Evolutionary conservation across 2,888 invertebrate species (phyloP), one percentile per base, ranked within the genome.

Genomic region (Lasioglossum villosulum): DNA sequence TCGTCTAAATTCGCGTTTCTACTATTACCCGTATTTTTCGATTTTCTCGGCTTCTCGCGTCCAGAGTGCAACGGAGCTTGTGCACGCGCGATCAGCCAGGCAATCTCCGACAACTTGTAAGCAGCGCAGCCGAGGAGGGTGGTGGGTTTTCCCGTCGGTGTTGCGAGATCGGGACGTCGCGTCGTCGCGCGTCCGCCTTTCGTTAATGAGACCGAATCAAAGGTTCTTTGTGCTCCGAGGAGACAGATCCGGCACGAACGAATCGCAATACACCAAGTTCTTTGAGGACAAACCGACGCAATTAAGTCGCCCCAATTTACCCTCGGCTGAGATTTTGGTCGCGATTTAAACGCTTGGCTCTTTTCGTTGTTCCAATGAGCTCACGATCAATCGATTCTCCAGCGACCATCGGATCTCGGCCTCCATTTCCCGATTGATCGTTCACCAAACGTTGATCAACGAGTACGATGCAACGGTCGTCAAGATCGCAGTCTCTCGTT

Each of bases 131-230:
- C 70, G 39, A 70, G n/a, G 37, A 23, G 70, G 14, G 37, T 19
- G 39, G 14, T 19, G 39, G 14, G 30, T 34, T 52, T 77, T 39
- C 14, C 71, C 37, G 52, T 74, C 68, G 68, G 39, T 70, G 39
- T 27, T 34, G 39, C 37, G 52, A 8, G n/a, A 63, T 63, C 63
- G 63, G 30, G 63, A 63, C 66, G 72, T 80, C 77, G 37, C 70
- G 80, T 56, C 75, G 89, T 89, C 90, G 92, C 68, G 68, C 68
- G 70, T 70, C 70, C 63, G 93, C 92, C 91, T 91, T 92, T 89
- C 90, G 89, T 93, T 94, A 94, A 94, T 94, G 94, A 94, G 93
- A 80, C 89, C 89, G 90, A 92, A 93, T 94, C 92, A 94, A 94
- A 91, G 92, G 87, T 88, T 89, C 92, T 90, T 92, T 93, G 92